Conservation (phyloP, 2,888 invertebrate genomes). For the Muschampia plurimacula region DNA sequence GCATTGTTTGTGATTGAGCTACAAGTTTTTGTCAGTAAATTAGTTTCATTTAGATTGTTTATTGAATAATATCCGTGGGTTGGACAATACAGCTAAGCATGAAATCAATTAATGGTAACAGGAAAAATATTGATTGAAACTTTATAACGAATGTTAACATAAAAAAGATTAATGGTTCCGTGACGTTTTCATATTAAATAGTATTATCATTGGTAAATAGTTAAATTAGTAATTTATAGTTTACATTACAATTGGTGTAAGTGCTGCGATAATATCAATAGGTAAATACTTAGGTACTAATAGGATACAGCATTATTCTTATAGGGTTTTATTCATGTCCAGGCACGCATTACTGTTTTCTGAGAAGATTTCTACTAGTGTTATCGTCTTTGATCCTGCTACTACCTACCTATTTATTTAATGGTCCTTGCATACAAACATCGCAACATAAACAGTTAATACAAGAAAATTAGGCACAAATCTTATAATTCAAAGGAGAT, state of each 20-base stretch:
- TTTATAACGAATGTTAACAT: constrained; percentile 45
- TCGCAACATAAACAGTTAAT: no score
- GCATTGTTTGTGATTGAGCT: constrained; percentile 75
- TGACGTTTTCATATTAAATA: not conserved
- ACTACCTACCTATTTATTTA: no score
- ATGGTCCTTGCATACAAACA: no score
- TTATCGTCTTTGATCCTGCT: no score
- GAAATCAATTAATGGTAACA: constrained; percentile 50
- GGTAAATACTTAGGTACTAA: not conserved
- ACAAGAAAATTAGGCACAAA: no score
- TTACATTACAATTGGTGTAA: not conserved
- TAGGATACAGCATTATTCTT: not conserved
- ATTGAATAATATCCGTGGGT: constrained; percentile 58
- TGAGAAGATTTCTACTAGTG: no score
- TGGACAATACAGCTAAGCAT: constrained; percentile 53
- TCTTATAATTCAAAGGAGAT: no score
- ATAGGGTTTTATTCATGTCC: not conserved
- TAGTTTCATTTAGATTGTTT: constrained; percentile 57
- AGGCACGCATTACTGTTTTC: not conserved
- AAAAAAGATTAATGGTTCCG: not conserved
- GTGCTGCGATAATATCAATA: not conserved
- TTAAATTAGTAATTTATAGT: no score
- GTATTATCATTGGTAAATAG: not conserved
- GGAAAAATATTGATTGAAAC: constrained; percentile 47
- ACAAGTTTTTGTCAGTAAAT: constrained; percentile 65